Evolutionary conservation across 2,888 invertebrate genomes (phyloP).

Genomic region (Clunio marinus): DNA sequence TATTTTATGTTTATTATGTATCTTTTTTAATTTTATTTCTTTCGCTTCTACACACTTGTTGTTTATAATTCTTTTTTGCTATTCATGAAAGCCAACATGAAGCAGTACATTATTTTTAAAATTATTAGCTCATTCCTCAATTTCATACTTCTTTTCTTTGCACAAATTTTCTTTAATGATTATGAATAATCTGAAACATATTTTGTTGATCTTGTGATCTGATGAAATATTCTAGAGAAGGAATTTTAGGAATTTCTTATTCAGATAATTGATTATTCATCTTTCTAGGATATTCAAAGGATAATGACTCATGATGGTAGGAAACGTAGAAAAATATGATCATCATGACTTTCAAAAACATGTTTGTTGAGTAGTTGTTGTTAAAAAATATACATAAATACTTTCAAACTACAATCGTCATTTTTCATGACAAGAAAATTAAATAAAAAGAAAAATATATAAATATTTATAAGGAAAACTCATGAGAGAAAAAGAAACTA

Average conservation of each 20-base stretch:
- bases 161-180: neutral
- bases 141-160: neutral
- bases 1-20: too few relatives aligned
- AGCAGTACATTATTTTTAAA: neutral
- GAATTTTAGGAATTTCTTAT: neutral
- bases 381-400: slow-evolving; percentile 33
- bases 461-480: neutral
- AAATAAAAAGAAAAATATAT: too few relatives aligned
- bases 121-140: neutral
- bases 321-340: slow-evolving; percentile 23
- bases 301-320: too few relatives aligned
- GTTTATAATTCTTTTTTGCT: neutral
- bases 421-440: too few relatives aligned
- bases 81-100: neutral
- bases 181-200: too few relatives aligned
- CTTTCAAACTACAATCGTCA: neutral
- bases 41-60: neutral
- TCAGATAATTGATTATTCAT: too few relatives aligned
- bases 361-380: slow-evolving; percentile 41
- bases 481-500: slow-evolving; percentile 11
- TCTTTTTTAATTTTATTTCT: neutral
- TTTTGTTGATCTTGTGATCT: too few relatives aligned
- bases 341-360: slow-evolving; percentile 53
- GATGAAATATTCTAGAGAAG: neutral
- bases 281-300: neutral